Conservation (phyloP, 2,888 invertebrate genomes). For the Cremastinae sp. region DNA sequence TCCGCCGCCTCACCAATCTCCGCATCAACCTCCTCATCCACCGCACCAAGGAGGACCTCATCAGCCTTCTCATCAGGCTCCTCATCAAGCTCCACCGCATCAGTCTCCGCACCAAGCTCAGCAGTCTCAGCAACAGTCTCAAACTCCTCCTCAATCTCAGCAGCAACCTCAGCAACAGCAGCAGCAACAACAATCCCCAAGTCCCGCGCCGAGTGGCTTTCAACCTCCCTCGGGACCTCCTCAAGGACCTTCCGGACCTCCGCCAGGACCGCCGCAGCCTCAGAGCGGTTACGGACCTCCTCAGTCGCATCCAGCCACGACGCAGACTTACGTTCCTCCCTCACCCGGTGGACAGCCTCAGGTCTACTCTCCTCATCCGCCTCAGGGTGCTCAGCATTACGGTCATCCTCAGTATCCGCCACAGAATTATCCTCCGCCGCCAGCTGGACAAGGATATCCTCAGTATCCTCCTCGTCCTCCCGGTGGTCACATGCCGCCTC, state of each 20-base stretch:
- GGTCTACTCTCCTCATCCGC: slow-evolving; percentile 83
- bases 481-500: slow-evolving; percentile 83
- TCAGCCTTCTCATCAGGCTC: slow-evolving; percentile 71
- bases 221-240: slow-evolving; percentile 79
- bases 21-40: slow-evolving; percentile 73
- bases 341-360: slow-evolving; percentile 81
- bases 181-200: slow-evolving; percentile 79
- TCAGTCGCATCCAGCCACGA: slow-evolving; percentile 82
- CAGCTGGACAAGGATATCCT: slow-evolving; percentile 85
- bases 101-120: slow-evolving; percentile 81
- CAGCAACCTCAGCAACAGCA: slow-evolving; percentile 77
- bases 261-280: slow-evolving; percentile 77
- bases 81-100: slow-evolving; percentile 77
- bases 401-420: slow-evolving; percentile 84
- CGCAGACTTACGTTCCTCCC: slow-evolving; percentile 78
- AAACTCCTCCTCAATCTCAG: slow-evolving; percentile 69
- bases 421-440: slow-evolving; percentile 83
- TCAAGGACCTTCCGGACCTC: slow-evolving; percentile 76
- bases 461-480: slow-evolving; percentile 84
- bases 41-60: slow-evolving; percentile 71
- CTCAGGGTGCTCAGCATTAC: slow-evolving; percentile 79
- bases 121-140: slow-evolving; percentile 66
- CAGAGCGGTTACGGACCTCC: slow-evolving; percentile 80
- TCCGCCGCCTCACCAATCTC: slow-evolving; percentile 78
- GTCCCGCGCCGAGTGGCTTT: slow-evolving; percentile 82